Conservation (phyloP, 2,888 invertebrate genomes). For the Aphodius granarius region DNA sequence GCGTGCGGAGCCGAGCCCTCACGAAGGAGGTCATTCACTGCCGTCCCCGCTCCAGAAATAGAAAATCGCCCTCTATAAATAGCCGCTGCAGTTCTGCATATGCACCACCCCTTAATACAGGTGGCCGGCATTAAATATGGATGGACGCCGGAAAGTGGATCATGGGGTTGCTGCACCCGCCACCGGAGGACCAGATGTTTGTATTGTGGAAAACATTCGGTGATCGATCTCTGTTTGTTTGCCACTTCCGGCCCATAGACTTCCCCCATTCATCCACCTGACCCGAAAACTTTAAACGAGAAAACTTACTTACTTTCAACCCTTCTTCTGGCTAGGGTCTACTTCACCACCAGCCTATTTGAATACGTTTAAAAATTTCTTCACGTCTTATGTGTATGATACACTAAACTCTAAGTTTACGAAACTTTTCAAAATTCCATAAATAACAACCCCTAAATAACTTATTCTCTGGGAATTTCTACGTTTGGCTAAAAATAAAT, state of each 20-base stretch:
- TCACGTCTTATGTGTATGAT: background rate
- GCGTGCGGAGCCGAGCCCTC: slow-evolving; percentile 31
- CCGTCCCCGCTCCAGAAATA: slow-evolving; percentile 37
- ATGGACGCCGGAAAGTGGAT: slow-evolving; percentile 31
- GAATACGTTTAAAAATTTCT: background rate
- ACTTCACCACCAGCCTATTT: background rate
- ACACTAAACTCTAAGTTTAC: background rate
- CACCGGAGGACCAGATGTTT: slow-evolving; percentile 6
- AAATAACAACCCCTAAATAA: background rate
- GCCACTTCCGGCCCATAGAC: background rate
- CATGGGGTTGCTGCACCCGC: slow-evolving; percentile 35
- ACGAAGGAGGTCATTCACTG: slow-evolving; percentile 41
- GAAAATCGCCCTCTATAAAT: slow-evolving; percentile 35
- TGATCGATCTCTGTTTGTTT: slow-evolving; percentile 18
- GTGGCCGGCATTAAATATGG: background rate
- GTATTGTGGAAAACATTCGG: slow-evolving; percentile 12
- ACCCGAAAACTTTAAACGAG: background rate
- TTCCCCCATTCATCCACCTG: background rate
- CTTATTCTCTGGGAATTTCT: background rate
- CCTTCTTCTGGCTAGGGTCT: background rate
- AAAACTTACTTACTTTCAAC: background rate
- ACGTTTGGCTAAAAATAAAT: background rate
- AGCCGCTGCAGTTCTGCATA: slow-evolving; percentile 21
- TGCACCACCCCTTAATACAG: slow-evolving; percentile 2
- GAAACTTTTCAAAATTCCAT: background rate